Conservation (phyloP, 2,113 vertebrate species). For the Vireo altiloquus region DNA sequence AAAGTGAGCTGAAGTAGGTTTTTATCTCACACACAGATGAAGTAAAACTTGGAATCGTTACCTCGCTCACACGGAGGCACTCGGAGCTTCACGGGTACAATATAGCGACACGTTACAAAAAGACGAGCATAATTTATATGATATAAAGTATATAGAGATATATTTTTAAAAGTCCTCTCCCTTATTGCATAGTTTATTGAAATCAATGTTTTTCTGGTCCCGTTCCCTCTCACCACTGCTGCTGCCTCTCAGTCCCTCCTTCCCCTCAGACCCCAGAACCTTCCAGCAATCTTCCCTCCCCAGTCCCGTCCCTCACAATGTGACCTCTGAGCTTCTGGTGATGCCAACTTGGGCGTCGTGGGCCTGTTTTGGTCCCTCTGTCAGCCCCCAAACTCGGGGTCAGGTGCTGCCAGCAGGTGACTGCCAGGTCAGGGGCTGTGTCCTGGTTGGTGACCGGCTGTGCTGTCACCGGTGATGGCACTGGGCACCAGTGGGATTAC, state of each 20-base stretch:
- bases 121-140: background rate
- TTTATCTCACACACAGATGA: background rate
- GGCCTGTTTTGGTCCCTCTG: background rate
- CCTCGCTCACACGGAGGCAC: background rate
- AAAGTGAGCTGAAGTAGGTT: background rate
- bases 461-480: background rate
- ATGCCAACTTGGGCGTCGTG: accelerated
- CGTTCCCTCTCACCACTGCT: background rate
- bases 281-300: background rate
- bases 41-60: background rate
- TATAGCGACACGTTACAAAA: background rate
- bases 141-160: slow-evolving; percentile 45
- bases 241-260: background rate
- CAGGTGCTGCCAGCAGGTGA: background rate
- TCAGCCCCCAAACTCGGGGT: background rate
- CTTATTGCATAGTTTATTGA: slow-evolving; percentile 14
- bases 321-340: background rate
- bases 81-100: background rate
- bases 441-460: background rate
- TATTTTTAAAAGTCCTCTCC: slow-evolving; percentile 55
- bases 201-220: background rate
- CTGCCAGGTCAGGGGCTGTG: background rate
- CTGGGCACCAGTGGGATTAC: background rate
- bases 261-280: background rate
- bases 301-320: accelerated